These are phyloP conservation scores for Ceriagrion tenellum DNA, from an alignment of 2,888 invertebrate species.

Conservation along the genomic window DNA sequence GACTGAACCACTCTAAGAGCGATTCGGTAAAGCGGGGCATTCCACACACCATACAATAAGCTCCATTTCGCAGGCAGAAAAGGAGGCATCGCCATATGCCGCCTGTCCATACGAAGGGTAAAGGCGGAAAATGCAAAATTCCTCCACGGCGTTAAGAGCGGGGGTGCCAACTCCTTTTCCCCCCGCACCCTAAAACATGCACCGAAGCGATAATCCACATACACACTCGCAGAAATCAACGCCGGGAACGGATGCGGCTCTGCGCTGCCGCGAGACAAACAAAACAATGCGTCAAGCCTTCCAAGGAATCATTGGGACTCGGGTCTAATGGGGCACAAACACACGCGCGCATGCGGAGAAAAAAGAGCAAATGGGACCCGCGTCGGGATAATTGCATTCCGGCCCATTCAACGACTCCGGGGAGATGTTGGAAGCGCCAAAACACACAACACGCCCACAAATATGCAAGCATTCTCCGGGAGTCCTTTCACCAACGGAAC, in stretches of 20 bases:
- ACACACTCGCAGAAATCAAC: neutral
- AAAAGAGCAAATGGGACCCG: neutral
- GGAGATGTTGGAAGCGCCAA: neutral
- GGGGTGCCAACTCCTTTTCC: neutral
- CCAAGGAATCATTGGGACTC: neutral
- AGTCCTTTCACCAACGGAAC: neutral
- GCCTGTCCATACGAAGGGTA: neutral
- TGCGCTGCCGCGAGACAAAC: neutral
- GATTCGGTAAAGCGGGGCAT: too few species aligned
- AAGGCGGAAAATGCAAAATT: neutral
- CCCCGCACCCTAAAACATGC: neutral
- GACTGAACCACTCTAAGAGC: too few species aligned
- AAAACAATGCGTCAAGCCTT: neutral
- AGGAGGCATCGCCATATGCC: neutral
- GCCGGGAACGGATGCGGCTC: neutral
- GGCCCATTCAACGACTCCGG: constrained; percentile 26
- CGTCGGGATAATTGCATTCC: constrained; percentile 48
- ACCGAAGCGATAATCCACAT: neutral
- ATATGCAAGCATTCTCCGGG: neutral
- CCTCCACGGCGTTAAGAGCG: neutral
- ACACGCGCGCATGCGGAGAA: too few species aligned
- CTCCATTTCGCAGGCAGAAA: neutral
- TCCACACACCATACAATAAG: too few species aligned
- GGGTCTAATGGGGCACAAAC: neutral
- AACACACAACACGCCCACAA: constrained; percentile 50